These are phyloP conservation scores for Ochotona princeps DNA, from an alignment of 2,113 vertebrate genomes.

Conservation along the genomic window DNA sequence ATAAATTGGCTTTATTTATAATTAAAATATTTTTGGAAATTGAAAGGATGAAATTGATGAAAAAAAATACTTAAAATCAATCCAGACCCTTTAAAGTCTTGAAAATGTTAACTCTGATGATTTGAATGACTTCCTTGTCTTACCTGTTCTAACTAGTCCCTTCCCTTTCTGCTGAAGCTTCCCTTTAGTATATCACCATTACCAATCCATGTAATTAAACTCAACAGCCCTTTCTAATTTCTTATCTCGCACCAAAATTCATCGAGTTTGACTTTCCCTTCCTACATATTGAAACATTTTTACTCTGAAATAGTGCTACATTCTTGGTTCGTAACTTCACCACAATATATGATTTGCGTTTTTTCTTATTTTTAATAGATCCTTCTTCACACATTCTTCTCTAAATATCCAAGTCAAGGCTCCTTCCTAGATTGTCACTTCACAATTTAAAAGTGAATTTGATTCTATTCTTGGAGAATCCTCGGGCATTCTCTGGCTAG, in stretches of 20 bases:
- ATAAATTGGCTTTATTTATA: neutral
- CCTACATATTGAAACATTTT: neutral
- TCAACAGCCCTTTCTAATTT: neutral
- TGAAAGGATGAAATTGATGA: neutral
- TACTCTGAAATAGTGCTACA: neutral
- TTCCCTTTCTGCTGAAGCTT: neutral
- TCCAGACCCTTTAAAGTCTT: neutral
- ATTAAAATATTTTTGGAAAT: neutral
- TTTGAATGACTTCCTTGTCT: neutral
- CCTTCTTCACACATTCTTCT: neutral
- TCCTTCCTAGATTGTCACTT: neutral
- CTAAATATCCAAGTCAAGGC: neutral
- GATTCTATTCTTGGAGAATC: neutral
- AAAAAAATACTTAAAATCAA: neutral
- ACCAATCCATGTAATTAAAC: neutral
- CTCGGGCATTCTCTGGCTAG: neutral
- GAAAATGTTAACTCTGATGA: neutral
- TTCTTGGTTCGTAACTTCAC: neutral
- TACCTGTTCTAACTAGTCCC: neutral
- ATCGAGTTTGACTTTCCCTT: neutral
- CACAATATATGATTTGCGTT: neutral
- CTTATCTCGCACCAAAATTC: neutral
- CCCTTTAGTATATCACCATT: neutral
- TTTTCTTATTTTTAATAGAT: neutral
- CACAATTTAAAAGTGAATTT: neutral